Evolutionary conservation across 2,113 vertebrate species (phyloP), one percentile per base, ranked within the genome.

Genomic region (Marmota flaviventris): DNA sequence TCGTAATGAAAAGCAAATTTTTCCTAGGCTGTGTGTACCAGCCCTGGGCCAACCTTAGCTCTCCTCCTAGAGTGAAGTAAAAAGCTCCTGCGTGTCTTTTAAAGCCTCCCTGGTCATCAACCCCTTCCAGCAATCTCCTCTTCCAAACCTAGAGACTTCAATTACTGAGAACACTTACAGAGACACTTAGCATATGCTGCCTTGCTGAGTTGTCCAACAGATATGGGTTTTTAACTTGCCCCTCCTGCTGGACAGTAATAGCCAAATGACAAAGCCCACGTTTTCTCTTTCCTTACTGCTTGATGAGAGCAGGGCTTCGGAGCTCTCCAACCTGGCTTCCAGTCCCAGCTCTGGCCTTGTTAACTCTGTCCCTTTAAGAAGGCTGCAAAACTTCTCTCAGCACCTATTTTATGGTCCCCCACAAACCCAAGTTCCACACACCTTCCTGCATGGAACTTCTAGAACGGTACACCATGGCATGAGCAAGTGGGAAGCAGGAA

Each of bases 401-500:
- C 39, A 63, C 56, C 63, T 45, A 2, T n/a, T 22, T 77, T 32
- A 29, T 17, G 22, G 6, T 67, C 10, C 37, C 37, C 16, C 4
- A 34, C 2, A n/a, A 29, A 88, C 18, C 79, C 27, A 8, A 4
- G 7, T 72, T 29, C 58, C 45, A 34, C 25, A 20, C 56, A 34
- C 2, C 27, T 24, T 58, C 72, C 25, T 0, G 0, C 61, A 18
- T 4, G 16, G 37, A 34, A 11, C 42, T 42, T 51, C 67, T 20
- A 25, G 67, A 25, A 48, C 17, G 2, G 45, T 9, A 95, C 29
- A 20, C 7, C 14, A 17, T 2, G 20, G 58, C 10, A 83, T 0
- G 69, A 42, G 48, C 95, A 95, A 95, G 48, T n/a, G 61, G 73
- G 92, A 98, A 96, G 27, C 85, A 96, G 93, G 86, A 97, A 94